These are phyloP conservation scores for Propithecus deckenii DNA, from an alignment of 2,797 vertebrate genomes.

Conservation along the genomic window DNA sequence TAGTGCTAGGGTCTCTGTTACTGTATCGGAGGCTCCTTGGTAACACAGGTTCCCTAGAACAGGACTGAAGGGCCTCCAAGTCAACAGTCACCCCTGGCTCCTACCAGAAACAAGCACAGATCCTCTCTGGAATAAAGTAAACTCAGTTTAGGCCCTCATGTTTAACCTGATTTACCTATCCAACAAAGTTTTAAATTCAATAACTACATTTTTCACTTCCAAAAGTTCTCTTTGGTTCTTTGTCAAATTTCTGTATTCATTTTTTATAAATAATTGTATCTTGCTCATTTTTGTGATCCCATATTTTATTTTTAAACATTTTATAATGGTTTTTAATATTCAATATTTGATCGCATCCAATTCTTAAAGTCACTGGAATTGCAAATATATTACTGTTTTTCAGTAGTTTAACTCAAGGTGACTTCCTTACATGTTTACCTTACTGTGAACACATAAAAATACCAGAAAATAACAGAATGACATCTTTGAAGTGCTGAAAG, in stretches of 20 bases:
- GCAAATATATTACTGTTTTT: background rate
- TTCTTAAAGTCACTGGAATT: background rate
- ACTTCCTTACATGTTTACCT: background rate
- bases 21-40: background rate
- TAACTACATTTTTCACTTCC: constrained; percentile 10
- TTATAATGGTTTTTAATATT: background rate
- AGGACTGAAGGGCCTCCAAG: background rate
- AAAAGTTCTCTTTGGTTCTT: constrained; percentile 2
- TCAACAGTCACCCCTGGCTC: background rate
- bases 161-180: background rate
- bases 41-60: background rate
- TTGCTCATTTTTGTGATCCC: background rate
- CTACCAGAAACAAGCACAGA: background rate
- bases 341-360: background rate
- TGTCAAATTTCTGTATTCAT: background rate
- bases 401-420: background rate
- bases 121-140: background rate
- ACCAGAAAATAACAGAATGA: background rate
- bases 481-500: background rate
- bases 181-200: background rate
- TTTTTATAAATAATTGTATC: background rate
- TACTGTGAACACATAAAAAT: background rate
- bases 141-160: background rate
- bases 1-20: background rate
- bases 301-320: background rate